A percentile compares a stretch with the other conserved stretches of the same genome.
Evolutionary conservation across 2,888 invertebrate genomes (phyloP).

Genomic region (Epistrophe eligans): DNA sequence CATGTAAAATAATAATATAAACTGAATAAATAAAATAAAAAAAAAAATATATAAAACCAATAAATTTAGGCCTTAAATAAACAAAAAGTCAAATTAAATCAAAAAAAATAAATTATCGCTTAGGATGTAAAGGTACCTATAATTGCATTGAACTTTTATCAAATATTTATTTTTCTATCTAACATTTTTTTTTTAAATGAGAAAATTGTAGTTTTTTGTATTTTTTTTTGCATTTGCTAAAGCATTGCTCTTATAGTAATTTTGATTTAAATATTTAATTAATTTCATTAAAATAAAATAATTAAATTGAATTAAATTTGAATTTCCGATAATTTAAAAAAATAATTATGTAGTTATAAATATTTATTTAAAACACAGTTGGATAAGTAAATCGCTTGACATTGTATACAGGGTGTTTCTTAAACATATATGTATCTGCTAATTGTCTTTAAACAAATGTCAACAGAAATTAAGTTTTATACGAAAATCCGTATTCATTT

Average conservation of each 20-base stretch:
- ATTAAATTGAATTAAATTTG: too few relatives aligned
- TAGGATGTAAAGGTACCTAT: conserved; percentile 66
- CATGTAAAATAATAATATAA: conserved; percentile 59
- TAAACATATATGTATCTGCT: not conserved
- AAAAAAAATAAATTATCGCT: conserved; percentile 61
- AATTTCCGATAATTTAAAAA: not conserved
- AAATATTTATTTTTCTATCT: conserved; percentile 15
- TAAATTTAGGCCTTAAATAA: conserved; percentile 68
- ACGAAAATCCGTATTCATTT: too few relatives aligned
- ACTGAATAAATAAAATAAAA: conserved; percentile 27
- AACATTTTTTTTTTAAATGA: conserved; percentile 17
- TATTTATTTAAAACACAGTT: conserved; percentile 24
- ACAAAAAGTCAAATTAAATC: conserved; percentile 63
- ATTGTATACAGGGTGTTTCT: not conserved
- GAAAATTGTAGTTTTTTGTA: not conserved
- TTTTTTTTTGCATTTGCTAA: conserved; percentile 49
- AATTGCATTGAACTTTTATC: conserved; percentile 1
- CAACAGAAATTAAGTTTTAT: not conserved
- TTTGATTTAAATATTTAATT: not conserved
- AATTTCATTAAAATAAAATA: too few relatives aligned
- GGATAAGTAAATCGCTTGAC: conserved; percentile 69
- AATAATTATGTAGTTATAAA: not conserved
- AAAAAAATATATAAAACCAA: not conserved
- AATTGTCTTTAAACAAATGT: not conserved
- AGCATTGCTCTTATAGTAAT: conserved; percentile 57